Base-by-base conservation (phyloP, 2,797 vertebrate genomes). In the Peromyscus aztecus region DNA sequence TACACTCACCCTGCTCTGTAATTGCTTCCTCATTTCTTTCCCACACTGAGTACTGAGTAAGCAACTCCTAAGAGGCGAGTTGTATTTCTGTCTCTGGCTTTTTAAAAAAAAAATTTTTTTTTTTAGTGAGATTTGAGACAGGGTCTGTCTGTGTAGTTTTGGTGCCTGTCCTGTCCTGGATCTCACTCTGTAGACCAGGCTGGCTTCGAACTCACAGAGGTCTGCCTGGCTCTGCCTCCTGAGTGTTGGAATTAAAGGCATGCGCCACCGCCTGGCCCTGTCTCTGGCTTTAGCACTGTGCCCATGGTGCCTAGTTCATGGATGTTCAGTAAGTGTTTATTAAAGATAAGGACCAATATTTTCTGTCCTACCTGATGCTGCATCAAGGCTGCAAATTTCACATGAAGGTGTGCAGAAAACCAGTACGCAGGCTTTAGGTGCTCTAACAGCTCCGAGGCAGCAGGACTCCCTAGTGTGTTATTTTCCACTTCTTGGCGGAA, bases 401-500 rank as follows among this genome's bases (percentile, higher is more conserved):
- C 99, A 0, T 99, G 99, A 34, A 99, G 99, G 90, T 99, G 99
- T 9, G 99, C 99, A 1, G 99, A 99, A 98, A 99, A 99, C 99
- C 99, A 99, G 97, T 99, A 99, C 31, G 98, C 98, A 23, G 99
- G 99, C 97, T 99, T 99, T 31, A 99, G 98, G 97, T 99, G 99
- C 73, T 99, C 98, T 21, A 99, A 98, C 8, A 99, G 99, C 97
- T 99, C 99, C 0, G 99, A 99, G 0, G 99, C 99, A 10, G 99
- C 99, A 4, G 99, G 99, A 97, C 99, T 99, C 65, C 99, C 99
- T 94, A 99, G 97, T 0, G 99, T 99, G 97, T 99, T 99, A 34
- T 98, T 99, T 98, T 99, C 99, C 94, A 99, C 99, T 97, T 99
- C 99, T 96, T 99, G 99, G 37, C 99, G 99, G 97, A 99, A 99